Evolutionary conservation across 2,797 vertebrate genomes (phyloP).

Genomic region (Moxostoma hubbsi): DNA sequence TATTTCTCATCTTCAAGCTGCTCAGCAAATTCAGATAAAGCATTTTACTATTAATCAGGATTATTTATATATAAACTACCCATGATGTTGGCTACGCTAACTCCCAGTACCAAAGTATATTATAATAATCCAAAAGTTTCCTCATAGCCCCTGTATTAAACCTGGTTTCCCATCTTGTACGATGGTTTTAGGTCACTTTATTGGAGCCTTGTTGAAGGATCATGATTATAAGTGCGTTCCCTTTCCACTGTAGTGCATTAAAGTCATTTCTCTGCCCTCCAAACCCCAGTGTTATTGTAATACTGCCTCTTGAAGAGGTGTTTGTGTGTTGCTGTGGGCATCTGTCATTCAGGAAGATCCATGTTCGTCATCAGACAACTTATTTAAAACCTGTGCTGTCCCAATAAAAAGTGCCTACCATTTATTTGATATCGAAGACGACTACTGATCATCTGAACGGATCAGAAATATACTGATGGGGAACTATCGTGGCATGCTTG

Average conservation of each 20-base stretch:
- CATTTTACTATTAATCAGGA: background rate
- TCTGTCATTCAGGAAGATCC: background rate
- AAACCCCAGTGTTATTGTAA: background rate
- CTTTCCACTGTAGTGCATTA: background rate
- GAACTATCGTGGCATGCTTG: slow-evolving; percentile 57
- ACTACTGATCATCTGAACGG: slow-evolving; percentile 53
- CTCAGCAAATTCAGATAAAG: background rate
- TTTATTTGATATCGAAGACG: slow-evolving; percentile 65
- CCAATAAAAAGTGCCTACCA: slow-evolving; percentile 77
- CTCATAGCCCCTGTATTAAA: background rate
- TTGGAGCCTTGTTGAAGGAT: background rate
- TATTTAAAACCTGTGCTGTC: slow-evolving; percentile 61
- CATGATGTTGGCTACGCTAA: background rate
- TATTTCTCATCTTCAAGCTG: background rate
- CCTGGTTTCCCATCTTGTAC: background rate
- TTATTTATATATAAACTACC: background rate
- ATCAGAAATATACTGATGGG: background rate
- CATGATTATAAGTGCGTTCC: background rate
- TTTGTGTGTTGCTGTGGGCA: slow-evolving; percentile 10
- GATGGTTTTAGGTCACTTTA: too few species aligned
- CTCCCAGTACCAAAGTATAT: background rate
- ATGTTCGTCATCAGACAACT: slow-evolving; percentile 10
- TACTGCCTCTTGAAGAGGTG: background rate
- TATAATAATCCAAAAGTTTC: background rate
- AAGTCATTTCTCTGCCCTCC: background rate